Base-by-base conservation (phyloP, 1,140 invertebrate genomes). In the Meloidogyne floridensis region DNA sequence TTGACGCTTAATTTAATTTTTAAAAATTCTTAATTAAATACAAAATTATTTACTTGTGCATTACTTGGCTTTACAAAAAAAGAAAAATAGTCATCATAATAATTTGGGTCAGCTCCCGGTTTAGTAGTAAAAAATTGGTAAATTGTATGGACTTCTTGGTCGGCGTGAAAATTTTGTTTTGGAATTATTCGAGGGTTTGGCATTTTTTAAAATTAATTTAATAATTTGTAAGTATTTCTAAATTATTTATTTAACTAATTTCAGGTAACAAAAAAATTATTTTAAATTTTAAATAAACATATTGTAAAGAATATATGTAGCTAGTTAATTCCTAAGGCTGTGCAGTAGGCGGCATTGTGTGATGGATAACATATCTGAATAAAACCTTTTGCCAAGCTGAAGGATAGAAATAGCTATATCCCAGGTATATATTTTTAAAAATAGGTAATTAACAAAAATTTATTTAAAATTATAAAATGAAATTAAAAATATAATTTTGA, bases 1-100 rank as follows among this genome's bases (percentile, higher is more conserved):
- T 18, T 79, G 77, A 42, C 77, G 56, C 77, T 79, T 4, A 32
- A 47, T 47, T 47, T 47, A 47, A 47, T 47, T 47, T 32, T 32
- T 32, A 32, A 32, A 32, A 32, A 32, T 32, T 1, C 32, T 32
- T 32, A 32, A 32, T 32, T 32, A 59, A 15, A 15, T 15, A n/a
- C 15, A 15, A 15, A 59, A n/a, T 7, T n/a, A n/a, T 65, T 65
- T n/a, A 65, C 59, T 15, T 65, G 59, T n/a, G 15, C 15, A 65
- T 65, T 65, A n/a, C n/a, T 65, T 65, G 59, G n/a, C n/a, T 6
- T 65, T n/a, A 15, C 59, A n/a, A 65, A 65, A 65, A 65, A 65
- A 0, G 59, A 65, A 13, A 65, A 65, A 65, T 65, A 65, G 8
- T 65, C 7, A 65, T 65, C 59, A 65, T 65, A 65, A 65, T 65